Evolutionary conservation across 2,797 vertebrate species (phyloP).

Genomic region (Eulemur albifrons): DNA sequence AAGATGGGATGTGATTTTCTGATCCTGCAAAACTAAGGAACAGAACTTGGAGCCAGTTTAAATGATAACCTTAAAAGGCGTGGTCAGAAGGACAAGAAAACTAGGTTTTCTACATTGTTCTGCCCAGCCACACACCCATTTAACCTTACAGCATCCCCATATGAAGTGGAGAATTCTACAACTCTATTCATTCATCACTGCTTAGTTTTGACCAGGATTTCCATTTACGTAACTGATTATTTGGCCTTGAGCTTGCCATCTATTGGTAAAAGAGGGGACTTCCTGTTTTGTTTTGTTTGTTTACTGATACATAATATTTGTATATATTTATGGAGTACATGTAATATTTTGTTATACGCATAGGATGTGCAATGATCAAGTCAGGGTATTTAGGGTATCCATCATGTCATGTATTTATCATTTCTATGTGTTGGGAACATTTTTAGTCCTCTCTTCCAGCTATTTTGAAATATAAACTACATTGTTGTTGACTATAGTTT

Average conservation of each 20-base stretch:
- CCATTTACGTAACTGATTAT: not conserved
- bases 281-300: not conserved
- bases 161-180: not conserved
- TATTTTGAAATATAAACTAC: not conserved
- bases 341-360: not conserved
- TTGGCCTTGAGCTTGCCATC: not conserved
- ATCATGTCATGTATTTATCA: not conserved
- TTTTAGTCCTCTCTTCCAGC: not conserved
- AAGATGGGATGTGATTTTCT: not conserved
- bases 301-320: not conserved
- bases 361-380: not conserved
- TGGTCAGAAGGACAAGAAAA: not conserved
- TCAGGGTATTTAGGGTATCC: not conserved
- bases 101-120: not conserved
- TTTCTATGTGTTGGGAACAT: not conserved
- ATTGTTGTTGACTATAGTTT: not conserved
- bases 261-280: not conserved
- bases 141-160: not conserved
- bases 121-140: not conserved
- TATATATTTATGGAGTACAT: not conserved
- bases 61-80: not conserved
- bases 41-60: not conserved
- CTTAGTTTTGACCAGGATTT: not conserved
- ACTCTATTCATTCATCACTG: not conserved
- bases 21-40: constrained; percentile 12